Base-by-base conservation (phyloP, 2,888 invertebrate genomes). In the Nephrocerus scutellatus region DNA sequence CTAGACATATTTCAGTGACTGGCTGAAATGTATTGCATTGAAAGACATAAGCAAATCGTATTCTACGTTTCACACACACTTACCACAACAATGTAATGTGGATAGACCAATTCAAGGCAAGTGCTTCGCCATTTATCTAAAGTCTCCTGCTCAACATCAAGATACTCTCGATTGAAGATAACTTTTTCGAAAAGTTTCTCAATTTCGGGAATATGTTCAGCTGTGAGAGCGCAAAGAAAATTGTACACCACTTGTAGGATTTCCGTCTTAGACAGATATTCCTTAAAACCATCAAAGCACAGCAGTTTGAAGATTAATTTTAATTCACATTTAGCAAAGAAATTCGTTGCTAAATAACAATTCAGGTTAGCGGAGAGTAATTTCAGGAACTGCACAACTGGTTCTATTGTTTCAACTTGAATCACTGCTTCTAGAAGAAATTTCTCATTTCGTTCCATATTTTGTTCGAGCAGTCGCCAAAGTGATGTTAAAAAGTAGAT, bases 161-260 rank as follows among this genome's bases (percentile, higher is more conserved):
- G 74, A 70, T 76, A 80, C 21, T 72, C 56, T 9, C 70, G 69
- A 57, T 75, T 77, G 50, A 82, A 82, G 13, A 82, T 71, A 8
- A 80, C 72, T 37, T 72, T 70, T 26, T 71, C 66, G 35, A 82
- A 75, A 7, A 81, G 55, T 51, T 63, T 73, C 47, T 75, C 71
- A 10, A 81, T 65, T 53, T 78, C 76, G 22, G 57, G 53, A 50
- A 72, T 73, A 50, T 78, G 77, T 47, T 79, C 76, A 2, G 70
- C 66, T 44, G 75, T 73, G 48, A 80, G 69, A 39, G 78, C 71
- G 45, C 75, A 76, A 40, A 80, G 70, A 30, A 76, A 69, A 60
- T 77, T 81, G 41, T 74, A 78, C 7, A 77, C 74, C 26, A 78
- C 46, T 34, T 60, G 61, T 28, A 68, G 39, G 32, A 65, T 46